A percentile compares a stretch with the other conserved stretches of the same genome.
Evolutionary conservation across 1,140 invertebrate species (phyloP).

Genomic region (Venturia canescens): DNA sequence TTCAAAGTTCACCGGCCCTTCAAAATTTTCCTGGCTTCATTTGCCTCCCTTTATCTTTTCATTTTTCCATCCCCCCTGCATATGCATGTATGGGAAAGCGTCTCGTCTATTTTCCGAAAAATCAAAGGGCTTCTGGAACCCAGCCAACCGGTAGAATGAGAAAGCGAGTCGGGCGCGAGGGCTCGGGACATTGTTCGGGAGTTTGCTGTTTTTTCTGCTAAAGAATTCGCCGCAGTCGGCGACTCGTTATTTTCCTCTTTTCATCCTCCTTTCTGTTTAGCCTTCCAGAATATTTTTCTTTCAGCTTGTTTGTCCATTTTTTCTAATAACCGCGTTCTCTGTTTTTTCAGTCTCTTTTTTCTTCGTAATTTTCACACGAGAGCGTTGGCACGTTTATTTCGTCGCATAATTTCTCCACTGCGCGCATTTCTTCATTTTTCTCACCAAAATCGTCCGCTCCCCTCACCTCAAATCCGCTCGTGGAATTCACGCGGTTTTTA

Average conservation of each 20-base stretch:
- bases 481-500: too few species aligned
- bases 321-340: not conserved
- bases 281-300: conserved; percentile 24
- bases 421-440: too few species aligned
- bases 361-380: not conserved
- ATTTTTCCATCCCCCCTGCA: conserved; percentile 25
- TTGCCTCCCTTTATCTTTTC: conserved; percentile 23
- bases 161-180: conserved; percentile 26
- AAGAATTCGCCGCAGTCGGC: conserved; percentile 27
- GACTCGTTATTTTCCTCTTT: conserved; percentile 28
- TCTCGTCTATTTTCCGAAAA: conserved; percentile 43
- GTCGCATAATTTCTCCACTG: not conserved
- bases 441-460: too few species aligned
- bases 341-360: conserved; percentile 10
- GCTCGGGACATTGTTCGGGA: conserved; percentile 47
- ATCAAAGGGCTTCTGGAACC: conserved; percentile 51
- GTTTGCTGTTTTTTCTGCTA: conserved; percentile 15
- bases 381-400: not conserved
- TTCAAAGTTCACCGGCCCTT: conserved; percentile 10
- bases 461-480: too few species aligned
- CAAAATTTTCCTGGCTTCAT: conserved; percentile 5
- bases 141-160: conserved; percentile 46
- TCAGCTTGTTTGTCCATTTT: conserved; percentile 14
- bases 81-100: not conserved
- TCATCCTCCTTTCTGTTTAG: conserved; percentile 31